A percentile compares a stretch with the other conserved stretches of the same genome.
Conservation (phyloP, 2,888 invertebrate genomes). For the Venusia cambrica region DNA sequence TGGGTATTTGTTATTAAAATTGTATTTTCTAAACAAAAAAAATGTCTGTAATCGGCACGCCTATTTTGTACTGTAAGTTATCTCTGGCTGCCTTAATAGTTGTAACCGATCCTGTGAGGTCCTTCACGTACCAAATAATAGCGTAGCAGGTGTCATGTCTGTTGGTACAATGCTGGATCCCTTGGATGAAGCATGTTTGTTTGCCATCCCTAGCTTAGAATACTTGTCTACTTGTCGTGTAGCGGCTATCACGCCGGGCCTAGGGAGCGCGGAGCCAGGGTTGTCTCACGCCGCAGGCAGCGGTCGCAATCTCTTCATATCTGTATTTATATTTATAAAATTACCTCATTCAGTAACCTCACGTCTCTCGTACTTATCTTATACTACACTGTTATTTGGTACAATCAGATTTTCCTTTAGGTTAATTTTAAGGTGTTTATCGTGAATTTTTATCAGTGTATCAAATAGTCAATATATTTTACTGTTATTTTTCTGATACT, state of each 20-base stretch:
- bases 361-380: constrained; percentile 67
- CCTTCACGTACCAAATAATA: constrained; percentile 75
- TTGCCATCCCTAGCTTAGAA: no score
- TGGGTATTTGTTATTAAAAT: constrained; percentile 73
- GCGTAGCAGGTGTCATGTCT: constrained; percentile 47
- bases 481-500: constrained; percentile 78
- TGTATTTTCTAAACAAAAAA: constrained; percentile 58
- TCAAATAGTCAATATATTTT: constrained; percentile 74
- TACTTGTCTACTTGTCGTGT: no score
- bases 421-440: constrained; percentile 68
- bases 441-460: constrained; percentile 68
- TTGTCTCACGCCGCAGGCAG: constrained; percentile 1
- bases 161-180: constrained; percentile 19
- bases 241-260: neutral
- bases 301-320: constrained; percentile 38
- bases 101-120: constrained; percentile 57
- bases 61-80: constrained; percentile 55
- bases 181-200: no score
- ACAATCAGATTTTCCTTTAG: constrained; percentile 59
- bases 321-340: constrained; percentile 51
- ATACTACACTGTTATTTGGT: constrained; percentile 78
- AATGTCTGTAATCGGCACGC: constrained; percentile 58
- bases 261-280: constrained; percentile 13
- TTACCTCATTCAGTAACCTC: constrained; percentile 75
- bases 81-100: constrained; percentile 71